Conservation (phyloP, 2,888 invertebrate species). For the Ecliptopera silaceata region DNA sequence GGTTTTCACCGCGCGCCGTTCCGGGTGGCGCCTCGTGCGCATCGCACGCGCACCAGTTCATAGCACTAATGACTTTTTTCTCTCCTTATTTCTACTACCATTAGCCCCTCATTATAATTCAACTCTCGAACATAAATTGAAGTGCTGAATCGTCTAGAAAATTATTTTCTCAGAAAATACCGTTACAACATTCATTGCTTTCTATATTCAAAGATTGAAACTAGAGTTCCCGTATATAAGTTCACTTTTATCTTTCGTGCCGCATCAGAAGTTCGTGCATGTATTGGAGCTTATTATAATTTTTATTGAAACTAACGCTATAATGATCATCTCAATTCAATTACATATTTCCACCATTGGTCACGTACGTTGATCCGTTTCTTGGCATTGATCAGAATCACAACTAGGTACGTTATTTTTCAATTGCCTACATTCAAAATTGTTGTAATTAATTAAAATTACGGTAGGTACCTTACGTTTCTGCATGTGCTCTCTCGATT, state of each 20-base stretch:
- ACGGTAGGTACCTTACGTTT: slow-evolving; percentile 46
- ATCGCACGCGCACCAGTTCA: slow-evolving; percentile 65
- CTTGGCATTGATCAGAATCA: slow-evolving; percentile 40
- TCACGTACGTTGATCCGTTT: slow-evolving; percentile 42
- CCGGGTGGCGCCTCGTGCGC: slow-evolving; percentile 76
- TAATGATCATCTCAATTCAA: slow-evolving; percentile 43
- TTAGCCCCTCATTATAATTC: slow-evolving; percentile 32
- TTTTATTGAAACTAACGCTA: slow-evolving; percentile 37
- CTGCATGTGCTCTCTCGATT: slow-evolving; percentile 35
- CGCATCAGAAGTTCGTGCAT: slow-evolving; percentile 40
- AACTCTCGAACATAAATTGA: slow-evolving; percentile 29
- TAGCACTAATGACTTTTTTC: slow-evolving; percentile 66
- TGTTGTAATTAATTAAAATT: slow-evolving; percentile 34
- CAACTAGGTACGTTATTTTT: slow-evolving; percentile 23
- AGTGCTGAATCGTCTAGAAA: slow-evolving; percentile 30
- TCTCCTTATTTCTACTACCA: slow-evolving; percentile 52
- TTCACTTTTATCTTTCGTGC: slow-evolving; percentile 42
- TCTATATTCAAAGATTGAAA: slow-evolving; percentile 31
- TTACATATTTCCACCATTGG: slow-evolving; percentile 47
- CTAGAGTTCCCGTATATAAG: slow-evolving; percentile 30
- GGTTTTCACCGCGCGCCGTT: slow-evolving; percentile 79
- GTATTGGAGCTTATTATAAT: slow-evolving; percentile 44
- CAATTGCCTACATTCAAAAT: slow-evolving; percentile 30
- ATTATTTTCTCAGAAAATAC: slow-evolving; percentile 30
- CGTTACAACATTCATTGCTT: slow-evolving; percentile 27